Conservation (phyloP, 2,888 invertebrate species). For the Apodemia zela region DNA sequence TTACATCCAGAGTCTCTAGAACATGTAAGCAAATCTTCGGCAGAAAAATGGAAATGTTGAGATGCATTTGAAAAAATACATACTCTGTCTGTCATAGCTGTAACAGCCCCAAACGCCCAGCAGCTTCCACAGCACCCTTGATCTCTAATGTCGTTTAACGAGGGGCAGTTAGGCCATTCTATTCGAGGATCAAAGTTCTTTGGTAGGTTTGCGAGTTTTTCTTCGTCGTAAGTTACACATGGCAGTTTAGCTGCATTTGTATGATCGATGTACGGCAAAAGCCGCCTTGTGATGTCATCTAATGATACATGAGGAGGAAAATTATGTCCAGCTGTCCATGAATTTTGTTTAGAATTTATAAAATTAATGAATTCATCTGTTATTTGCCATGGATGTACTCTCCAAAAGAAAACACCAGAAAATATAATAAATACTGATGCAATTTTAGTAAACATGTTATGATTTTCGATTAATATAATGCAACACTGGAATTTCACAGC, state of each 20-base stretch:
- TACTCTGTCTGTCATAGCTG: slow-evolving; percentile 93
- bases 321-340: background rate
- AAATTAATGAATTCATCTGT: too few relatives aligned
- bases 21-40: slow-evolving; percentile 92
- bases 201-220: slow-evolving; percentile 80
- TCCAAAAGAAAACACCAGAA: too few relatives aligned
- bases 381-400: too few relatives aligned
- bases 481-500: too few relatives aligned
- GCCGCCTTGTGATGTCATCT: background rate
- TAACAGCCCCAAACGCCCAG: slow-evolving; percentile 96
- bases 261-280: background rate
- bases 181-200: slow-evolving; percentile 89
- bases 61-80: slow-evolving; percentile 90
- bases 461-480: too few relatives aligned
- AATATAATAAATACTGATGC: too few relatives aligned
- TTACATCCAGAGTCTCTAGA: slow-evolving; percentile 90
- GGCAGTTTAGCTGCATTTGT: background rate
- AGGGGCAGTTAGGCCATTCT: slow-evolving; percentile 92
- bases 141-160: slow-evolving; percentile 90
- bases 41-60: slow-evolving; percentile 88
- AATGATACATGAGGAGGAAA: background rate
- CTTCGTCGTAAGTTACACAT: slow-evolving; percentile 40
- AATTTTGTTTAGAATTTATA: background rate
- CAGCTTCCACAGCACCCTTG: slow-evolving; percentile 96
- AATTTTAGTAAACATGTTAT: too few relatives aligned